Percentiles rank a stretch among this genome's conserved stretches.
phyloP scores from a whole-genome alignment of 2,797 vertebrate genomes.

The Brotula barbata region DNA sequence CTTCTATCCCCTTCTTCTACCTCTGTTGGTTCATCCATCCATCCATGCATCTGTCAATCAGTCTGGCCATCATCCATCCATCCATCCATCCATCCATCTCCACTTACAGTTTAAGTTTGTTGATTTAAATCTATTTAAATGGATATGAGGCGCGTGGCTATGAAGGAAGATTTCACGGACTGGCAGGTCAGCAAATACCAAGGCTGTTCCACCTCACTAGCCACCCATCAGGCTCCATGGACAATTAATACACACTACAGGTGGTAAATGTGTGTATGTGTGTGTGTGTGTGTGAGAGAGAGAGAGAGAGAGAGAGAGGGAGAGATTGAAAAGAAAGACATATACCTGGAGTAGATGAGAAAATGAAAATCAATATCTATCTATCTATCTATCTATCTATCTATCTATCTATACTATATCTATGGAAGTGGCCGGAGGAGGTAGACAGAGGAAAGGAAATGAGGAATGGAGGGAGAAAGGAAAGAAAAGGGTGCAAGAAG shows the following conservation, averaged over 20 bases:
- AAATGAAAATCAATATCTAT: too few relatives aligned
- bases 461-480: too few relatives aligned
- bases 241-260: slow-evolving; percentile 63
- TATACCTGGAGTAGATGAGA: not conserved
- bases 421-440: too few relatives aligned
- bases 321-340: not conserved
- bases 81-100: slow-evolving; percentile 6
- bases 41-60: too few relatives aligned
- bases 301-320: not conserved
- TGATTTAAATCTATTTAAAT: slow-evolving; percentile 73
- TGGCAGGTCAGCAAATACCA: slow-evolving; percentile 63
- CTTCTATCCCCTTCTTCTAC: slow-evolving; percentile 34
- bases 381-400: too few relatives aligned
- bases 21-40: not conserved
- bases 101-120: slow-evolving; percentile 39
- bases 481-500: too few relatives aligned
- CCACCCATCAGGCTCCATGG: slow-evolving; percentile 35
- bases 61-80: slow-evolving; percentile 18
- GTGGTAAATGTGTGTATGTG: slow-evolving; percentile 34
- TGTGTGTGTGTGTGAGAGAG: not conserved
- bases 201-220: slow-evolving; percentile 60
- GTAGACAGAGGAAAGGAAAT: too few relatives aligned
- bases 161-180: slow-evolving; percentile 59
- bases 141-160: slow-evolving; percentile 61
- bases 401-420: too few relatives aligned